Evolutionary conservation across 1,140 invertebrate genomes (phyloP).

Genomic region (Macrobrachium nipponense): DNA sequence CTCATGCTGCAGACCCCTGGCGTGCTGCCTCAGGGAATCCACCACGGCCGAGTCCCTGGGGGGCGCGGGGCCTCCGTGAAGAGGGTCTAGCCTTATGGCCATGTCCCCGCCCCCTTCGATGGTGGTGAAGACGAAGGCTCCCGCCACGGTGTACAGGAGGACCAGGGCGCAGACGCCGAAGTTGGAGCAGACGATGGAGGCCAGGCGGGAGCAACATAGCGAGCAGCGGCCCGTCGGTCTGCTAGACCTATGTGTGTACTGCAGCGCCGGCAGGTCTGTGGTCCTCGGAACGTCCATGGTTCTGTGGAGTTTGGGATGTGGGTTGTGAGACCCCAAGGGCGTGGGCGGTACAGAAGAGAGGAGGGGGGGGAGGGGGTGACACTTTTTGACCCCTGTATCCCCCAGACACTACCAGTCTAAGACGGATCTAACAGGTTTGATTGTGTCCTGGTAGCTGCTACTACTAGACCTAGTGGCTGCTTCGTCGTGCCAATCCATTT

Average conservation of each 20-base stretch:
- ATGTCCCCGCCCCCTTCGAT: conserved; percentile 69
- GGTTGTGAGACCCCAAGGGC: no score
- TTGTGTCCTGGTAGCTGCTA: no score
- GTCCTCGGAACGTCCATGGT: conserved; percentile 32
- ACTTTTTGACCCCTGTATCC: no score
- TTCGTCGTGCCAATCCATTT: no score
- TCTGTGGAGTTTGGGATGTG: not conserved
- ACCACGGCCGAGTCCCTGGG: conserved; percentile 43
- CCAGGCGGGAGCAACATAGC: conserved; percentile 70
- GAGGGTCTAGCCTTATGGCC: conserved; percentile 21
- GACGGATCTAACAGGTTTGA: no score
- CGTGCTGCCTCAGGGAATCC: conserved; percentile 44
- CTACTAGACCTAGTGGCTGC: no score
- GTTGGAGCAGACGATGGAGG: conserved; percentile 72
- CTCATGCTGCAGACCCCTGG: conserved; percentile 66
- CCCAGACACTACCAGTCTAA: no score
- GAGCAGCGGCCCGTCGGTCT: conserved; percentile 60
- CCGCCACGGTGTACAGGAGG: conserved; percentile 74
- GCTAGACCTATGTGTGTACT: conserved; percentile 22
- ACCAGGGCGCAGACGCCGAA: conserved; percentile 73
- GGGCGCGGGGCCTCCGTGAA: not conserved
- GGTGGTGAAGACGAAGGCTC: conserved; percentile 75
- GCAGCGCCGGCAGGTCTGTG: conserved; percentile 43
- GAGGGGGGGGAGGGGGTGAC: no score
- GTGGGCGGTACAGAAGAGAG: no score